Evolutionary conservation across 2,888 invertebrate genomes (phyloP), one percentile per base, ranked within the genome.

Genomic region (Andrena hattorfiana): DNA sequence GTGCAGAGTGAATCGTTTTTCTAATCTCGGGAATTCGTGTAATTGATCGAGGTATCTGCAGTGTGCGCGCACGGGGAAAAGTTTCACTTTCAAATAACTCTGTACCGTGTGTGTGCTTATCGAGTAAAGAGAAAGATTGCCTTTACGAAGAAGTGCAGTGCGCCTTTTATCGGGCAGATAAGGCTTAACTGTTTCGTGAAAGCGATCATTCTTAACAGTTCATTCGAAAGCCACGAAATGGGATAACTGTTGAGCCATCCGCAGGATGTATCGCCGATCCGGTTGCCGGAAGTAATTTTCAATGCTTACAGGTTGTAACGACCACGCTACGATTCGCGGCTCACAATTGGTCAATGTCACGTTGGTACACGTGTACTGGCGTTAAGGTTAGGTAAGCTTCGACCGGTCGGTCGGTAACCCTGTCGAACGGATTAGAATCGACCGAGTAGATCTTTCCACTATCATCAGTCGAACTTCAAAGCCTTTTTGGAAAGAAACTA

Each of bases 341-440:
- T 87, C 81, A 83, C 87, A 88, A 88, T 89, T 90, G 89, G 86
- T 87, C 91, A 91, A 91, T 91, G 91, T 89, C 90, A 90, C 68
- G 82, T 81, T 62, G 71, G 89, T 89, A 81, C 90, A 81, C 82
- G 81, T 85, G 87, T 72, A 90, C 84, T 74, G 20, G 48, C 23
- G 60, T 42, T 66, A 66, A 74, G 70, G 66, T 75, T 69, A 62
- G 26, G 30, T 42, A 32, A 63, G 48, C 49, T 81, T 69, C 42
- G 68, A 56, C 62, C 64, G 62, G 35, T 2, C 75, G 80, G 79
- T 85, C 77, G 74, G 28, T 83, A 78, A 87, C 77, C 82, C 51
- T 72, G 56, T 32, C 42, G 62, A 81, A 85, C 64, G 64, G 63
- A 56, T 54, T 48, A 49, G 48, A 32, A 59, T 23, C 13, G 20